Base-by-base conservation (phyloP, 2,888 invertebrate genomes). In the Caenorhabditis panamensis region DNA sequence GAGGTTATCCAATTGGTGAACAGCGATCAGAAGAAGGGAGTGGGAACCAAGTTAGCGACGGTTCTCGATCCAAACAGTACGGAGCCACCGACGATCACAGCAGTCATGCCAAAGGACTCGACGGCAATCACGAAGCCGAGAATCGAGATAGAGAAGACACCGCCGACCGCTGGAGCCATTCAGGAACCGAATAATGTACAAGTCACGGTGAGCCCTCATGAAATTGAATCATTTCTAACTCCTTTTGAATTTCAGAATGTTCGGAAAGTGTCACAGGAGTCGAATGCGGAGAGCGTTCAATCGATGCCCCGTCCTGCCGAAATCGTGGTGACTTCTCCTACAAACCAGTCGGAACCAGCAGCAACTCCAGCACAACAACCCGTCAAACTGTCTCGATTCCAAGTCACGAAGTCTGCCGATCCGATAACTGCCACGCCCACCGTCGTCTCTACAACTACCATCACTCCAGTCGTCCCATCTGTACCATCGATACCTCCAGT, bases 41-140 rank as follows among this genome's bases (percentile, higher is more conserved):
- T 87, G 18, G 89, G 89, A 2, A 81, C 85, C n/a, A 84, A 84
- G 64, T 31, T 89, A 67, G 85, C 86, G 9, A 89, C 82, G 0
- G 82, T 84, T 24, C 66, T 86, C 13, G 84, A 86, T 54, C 69
- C 71, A 26, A 72, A 69, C 36, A 66, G 68, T 20, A 58, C 62
- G 4, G 79, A 58, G 11, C 68, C 79, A 11, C 69, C 82, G 11
- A 72, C 75, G 4, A 75, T 71, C 26, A 72, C 79, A 5, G 76
- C 79, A 0, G 63, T 69, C 3, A 68, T 81, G 61, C 77, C 69
- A 22, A 80, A 82, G 54, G 68, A 71, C 47, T 78, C 78, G 20
- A 18, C 59, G 9, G 47, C 20, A 4, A n/a, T 41, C 8, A n/a
- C 26, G 37, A 73, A 59, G 53, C 64, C 61, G 31, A 44, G 58